Percentiles rank a stretch among this genome's conserved stretches.
These are phyloP conservation scores for Elachura formosa DNA, from an alignment of 2,113 vertebrate genomes.

Conservation along the genomic window DNA sequence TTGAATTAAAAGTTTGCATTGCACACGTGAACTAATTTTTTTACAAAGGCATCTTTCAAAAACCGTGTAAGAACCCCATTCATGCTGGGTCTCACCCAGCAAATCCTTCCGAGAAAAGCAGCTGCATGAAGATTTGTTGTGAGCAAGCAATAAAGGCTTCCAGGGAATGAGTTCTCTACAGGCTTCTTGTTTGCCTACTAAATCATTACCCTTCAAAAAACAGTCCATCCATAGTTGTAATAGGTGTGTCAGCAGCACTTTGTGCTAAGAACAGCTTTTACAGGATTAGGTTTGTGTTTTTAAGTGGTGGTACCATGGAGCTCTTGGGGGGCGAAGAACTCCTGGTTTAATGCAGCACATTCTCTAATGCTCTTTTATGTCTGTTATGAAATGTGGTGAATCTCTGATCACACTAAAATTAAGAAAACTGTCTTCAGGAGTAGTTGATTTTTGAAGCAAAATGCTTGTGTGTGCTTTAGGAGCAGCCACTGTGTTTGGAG, in stretches of 20 bases:
- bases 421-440: not conserved
- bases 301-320: not conserved
- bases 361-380: not conserved
- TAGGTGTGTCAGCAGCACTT: not conserved
- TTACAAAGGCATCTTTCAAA: constrained; percentile 26
- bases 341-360: not conserved
- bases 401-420: not conserved
- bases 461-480: constrained; percentile 34
- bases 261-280: not conserved
- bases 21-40: constrained; percentile 58
- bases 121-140: constrained; percentile 2
- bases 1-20: constrained; percentile 43
- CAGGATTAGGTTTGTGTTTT: not conserved
- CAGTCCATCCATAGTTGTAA: not conserved
- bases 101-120: constrained; percentile 31
- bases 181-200: constrained; percentile 1
- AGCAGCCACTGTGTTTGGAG: constrained; percentile 32
- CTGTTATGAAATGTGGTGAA: not conserved
- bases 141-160: constrained; percentile 31
- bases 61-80: not conserved
- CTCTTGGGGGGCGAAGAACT: not conserved
- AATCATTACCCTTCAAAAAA: not conserved
- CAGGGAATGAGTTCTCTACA: not conserved
- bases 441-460: constrained; percentile 52
- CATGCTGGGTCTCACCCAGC: not conserved